phyloP scores from a whole-genome alignment of 2,113 vertebrate species.

The Centrocercus urophasianus region DNA sequence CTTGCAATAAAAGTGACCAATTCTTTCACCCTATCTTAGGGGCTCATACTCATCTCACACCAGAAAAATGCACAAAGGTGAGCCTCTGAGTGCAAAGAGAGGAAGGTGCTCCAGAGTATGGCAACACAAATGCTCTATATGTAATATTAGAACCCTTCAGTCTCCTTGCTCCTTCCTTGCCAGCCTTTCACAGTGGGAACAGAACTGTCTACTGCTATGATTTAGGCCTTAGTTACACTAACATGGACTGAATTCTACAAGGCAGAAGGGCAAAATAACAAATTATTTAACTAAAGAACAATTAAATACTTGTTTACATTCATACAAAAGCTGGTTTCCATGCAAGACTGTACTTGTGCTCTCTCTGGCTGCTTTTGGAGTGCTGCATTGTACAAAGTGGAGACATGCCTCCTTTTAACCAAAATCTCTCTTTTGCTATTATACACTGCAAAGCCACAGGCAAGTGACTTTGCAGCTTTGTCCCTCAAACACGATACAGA shows the following conservation, averaged over 20 bases:
- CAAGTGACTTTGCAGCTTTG: background rate
- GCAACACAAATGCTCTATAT: background rate
- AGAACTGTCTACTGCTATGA: accelerated
- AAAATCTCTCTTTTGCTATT: background rate
- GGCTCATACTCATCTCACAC: background rate
- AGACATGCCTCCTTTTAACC: background rate
- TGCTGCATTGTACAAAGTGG: background rate
- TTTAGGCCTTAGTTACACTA: background rate
- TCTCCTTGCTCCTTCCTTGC: background rate
- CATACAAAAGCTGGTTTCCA: background rate
- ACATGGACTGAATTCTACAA: background rate
- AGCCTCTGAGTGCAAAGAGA: background rate
- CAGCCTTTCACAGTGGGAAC: background rate
- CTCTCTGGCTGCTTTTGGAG: background rate
- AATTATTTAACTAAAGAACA: background rate
- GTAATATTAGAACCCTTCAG: background rate
- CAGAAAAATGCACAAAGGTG: background rate
- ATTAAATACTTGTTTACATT: background rate
- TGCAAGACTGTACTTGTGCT: background rate
- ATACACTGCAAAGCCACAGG: background rate
- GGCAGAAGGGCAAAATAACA: background rate
- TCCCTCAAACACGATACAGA: background rate
- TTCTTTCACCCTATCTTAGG: background rate
- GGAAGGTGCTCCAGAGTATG: background rate
- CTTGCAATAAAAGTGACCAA: background rate